Base-by-base conservation (phyloP, 2,797 vertebrate genomes). In the Epinephelus malabaricus region DNA sequence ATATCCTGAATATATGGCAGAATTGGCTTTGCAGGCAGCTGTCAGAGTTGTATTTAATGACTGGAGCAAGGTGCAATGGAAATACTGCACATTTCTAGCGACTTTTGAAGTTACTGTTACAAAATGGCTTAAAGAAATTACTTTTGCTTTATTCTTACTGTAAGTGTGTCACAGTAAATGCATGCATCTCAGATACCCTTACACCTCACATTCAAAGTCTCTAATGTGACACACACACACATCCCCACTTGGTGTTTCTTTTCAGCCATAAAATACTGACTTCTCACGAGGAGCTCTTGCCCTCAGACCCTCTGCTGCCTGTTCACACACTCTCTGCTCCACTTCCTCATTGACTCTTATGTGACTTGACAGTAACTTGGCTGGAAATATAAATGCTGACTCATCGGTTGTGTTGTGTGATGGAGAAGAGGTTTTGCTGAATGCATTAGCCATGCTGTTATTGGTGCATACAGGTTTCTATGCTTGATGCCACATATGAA, bases 381-480 rank as follows among this genome's bases (percentile, higher is more conserved):
- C 70, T 62, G 54, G 53, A 85, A 85, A 79, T 47, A 60, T 13
- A 80, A 84, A 77, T 0, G 63, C 88, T 82, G 83, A 82, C 76
- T 87, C 82, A 73, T 70, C 60, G 27, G 73, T 30, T 67, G 62
- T 65, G 55, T n/a, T 69, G 34, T 62, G 62, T 50, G 45, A 34
- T 61, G 46, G 25, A 43, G 17, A 43, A 40, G 50, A 63, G 47
- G 6, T 6, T 30, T 30, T 30, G 27, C 51, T 21, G n/a, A 45
- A 14, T 40, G 27, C 4, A 40, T 64, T 25, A 53, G 30, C 25
- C 11, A 34, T 5, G 3, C 18, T 62, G 43, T 50, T 47, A 21
- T 21, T 47, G 49, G 9, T 56, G 25, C 38, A 17, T 25, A 11
- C 38, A 40, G 38, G n/a, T 34, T 23, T 9, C 50, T 15, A 49